Percentiles rank a stretch among this genome's conserved stretches.
These are phyloP conservation scores for Gerris lacustris DNA, from an alignment of 2,888 invertebrate species.

Conservation along the genomic window DNA sequence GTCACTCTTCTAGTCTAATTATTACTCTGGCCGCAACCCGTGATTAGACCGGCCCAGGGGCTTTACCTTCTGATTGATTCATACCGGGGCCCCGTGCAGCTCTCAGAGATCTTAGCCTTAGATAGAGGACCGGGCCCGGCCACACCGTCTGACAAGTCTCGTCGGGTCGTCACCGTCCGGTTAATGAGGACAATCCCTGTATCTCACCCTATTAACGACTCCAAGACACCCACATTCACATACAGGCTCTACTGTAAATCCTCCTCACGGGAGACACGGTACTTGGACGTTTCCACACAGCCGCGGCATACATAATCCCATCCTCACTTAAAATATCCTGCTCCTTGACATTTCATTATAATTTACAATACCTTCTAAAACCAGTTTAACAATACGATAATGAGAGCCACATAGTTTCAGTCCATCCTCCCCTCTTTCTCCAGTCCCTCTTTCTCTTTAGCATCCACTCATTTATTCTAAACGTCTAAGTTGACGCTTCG, in stretches of 20 bases:
- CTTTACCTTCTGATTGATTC: background rate
- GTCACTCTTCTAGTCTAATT: slow-evolving; percentile 1
- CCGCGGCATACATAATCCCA: background rate
- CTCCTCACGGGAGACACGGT: background rate
- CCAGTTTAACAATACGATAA: too few relatives aligned
- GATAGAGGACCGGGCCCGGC: background rate
- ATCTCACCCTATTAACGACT: background rate
- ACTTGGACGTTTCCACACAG: background rate
- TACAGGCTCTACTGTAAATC: background rate
- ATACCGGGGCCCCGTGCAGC: background rate
- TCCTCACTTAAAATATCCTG: slow-evolving; percentile 1
- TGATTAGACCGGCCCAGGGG: background rate
- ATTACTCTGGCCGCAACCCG: background rate
- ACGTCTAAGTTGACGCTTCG: too few relatives aligned
- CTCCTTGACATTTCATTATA: background rate
- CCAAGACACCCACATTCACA: background rate
- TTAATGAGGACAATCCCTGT: slow-evolving; percentile 5
- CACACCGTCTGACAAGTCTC: background rate
- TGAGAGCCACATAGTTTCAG: too few relatives aligned
- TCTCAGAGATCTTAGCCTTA: background rate
- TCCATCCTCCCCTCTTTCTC: too few relatives aligned
- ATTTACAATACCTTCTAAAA: too few relatives aligned
- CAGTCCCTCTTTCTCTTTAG: too few relatives aligned
- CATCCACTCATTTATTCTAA: too few relatives aligned
- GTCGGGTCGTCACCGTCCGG: background rate